phyloP scores from a whole-genome alignment of 2,113 vertebrate genomes.

The Ancistrus triradiatus region DNA sequence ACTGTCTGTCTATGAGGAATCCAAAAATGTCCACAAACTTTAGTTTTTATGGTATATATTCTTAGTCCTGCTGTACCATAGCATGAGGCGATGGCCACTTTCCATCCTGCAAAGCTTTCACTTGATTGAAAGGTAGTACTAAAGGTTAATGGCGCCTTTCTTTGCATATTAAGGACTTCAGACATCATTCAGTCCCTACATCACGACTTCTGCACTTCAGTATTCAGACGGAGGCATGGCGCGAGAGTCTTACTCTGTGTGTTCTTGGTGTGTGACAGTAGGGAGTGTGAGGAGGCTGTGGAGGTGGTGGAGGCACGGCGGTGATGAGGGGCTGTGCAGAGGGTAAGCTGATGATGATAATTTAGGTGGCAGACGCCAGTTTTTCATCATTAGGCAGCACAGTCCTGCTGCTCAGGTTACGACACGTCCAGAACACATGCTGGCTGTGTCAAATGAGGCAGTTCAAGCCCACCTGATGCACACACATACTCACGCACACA shows the following conservation, averaged over 20 bases:
- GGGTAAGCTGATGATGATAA: conserved; percentile 39
- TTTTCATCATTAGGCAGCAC: conserved; percentile 51
- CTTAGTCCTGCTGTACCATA: too few relatives aligned
- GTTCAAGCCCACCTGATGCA: conserved; percentile 59
- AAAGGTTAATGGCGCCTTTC: neutral
- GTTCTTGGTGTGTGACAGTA: conserved; percentile 34
- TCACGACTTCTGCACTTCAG: neutral
- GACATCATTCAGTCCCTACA: neutral
- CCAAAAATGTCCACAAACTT: too few relatives aligned
- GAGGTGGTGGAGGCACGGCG: neutral
- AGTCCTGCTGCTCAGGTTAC: conserved; percentile 54
- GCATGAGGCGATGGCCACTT: too few relatives aligned
- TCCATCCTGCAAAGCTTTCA: too few relatives aligned
- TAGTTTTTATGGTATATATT: too few relatives aligned
- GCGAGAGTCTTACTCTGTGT: conserved; percentile 28
- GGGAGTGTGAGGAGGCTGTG: conserved; percentile 20
- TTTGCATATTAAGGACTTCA: neutral
- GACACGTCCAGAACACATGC: conserved; percentile 55
- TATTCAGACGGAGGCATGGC: conserved; percentile 2
- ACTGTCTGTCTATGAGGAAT: too few relatives aligned
- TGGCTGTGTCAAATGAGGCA: conserved; percentile 59
- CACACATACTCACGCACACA: conserved; percentile 34
- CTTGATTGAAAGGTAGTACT: too few relatives aligned
- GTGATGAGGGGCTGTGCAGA: conserved; percentile 10
- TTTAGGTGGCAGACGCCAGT: conserved; percentile 49